Evolutionary conservation across 2,113 vertebrate genomes (phyloP).

Genomic region (Cyprinus carpio): DNA sequence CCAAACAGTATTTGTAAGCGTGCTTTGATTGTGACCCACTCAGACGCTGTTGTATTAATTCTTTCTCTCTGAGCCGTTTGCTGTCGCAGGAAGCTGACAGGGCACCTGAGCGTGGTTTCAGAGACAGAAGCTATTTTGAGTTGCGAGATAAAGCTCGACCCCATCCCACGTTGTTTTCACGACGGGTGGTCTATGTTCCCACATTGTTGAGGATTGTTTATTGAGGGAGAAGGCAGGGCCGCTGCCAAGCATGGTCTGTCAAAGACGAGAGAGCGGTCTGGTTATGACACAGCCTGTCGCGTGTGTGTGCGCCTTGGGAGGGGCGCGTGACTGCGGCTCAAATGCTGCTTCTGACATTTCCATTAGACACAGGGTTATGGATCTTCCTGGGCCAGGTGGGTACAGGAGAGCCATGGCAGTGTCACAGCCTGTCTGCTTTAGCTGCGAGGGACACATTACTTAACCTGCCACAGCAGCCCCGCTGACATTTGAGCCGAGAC

Average conservation of each 20-base stretch:
- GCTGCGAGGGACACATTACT: conserved; percentile 45
- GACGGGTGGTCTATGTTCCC: conserved; percentile 39
- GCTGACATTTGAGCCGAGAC: conserved; percentile 26
- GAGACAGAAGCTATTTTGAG: conserved; percentile 24
- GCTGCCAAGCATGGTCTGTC: conserved; percentile 59
- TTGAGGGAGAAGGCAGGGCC: conserved; percentile 55
- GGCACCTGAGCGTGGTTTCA: conserved; percentile 5
- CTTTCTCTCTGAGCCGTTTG: background rate
- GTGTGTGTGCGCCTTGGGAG: conserved; percentile 41
- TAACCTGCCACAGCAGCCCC: conserved; percentile 42
- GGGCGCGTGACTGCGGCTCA: conserved; percentile 33
- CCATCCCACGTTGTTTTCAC: conserved; percentile 26
- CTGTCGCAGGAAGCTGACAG: background rate
- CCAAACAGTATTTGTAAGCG: background rate
- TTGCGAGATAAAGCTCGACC: background rate
- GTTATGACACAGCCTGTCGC: conserved; percentile 61
- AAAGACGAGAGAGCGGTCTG: conserved; percentile 46
- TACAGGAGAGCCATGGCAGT: conserved; percentile 26
- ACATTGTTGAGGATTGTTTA: conserved; percentile 60
- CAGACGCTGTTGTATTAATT: conserved; percentile 34
- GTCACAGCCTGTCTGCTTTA: conserved; percentile 15
- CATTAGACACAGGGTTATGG: conserved; percentile 48
- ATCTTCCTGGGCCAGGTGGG: conserved; percentile 51
- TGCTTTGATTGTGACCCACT: conserved; percentile 5
- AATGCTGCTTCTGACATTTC: conserved; percentile 59